A percentile compares a stretch with the other conserved stretches of the same genome.
Evolutionary conservation across 64 coral and sea anemone species (phyloP).

Genomic region (Pocillopora verrucosa): DNA sequence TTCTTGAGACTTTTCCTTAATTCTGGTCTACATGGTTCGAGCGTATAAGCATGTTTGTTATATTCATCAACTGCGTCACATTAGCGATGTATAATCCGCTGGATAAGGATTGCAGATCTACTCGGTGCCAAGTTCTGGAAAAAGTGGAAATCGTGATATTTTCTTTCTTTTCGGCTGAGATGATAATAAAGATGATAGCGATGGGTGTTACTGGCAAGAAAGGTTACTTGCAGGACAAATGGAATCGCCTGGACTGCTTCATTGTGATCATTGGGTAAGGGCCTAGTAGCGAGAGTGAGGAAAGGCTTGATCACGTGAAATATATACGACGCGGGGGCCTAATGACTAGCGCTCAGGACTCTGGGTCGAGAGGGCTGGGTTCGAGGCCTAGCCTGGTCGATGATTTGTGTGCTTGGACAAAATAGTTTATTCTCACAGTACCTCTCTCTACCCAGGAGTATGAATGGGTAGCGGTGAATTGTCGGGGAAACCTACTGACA

Average conservation of each 20-base stretch:
- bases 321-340: background rate
- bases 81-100: constrained; percentile 89
- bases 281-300: background rate
- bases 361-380: too few species aligned
- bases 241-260: constrained; percentile 92
- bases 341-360: too few species aligned
- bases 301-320: background rate
- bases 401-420: too few species aligned
- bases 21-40: constrained; percentile 81
- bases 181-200: constrained; percentile 95
- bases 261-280: constrained; percentile 92
- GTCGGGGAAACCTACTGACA: too few species aligned
- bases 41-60: constrained; percentile 92
- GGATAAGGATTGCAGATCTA: constrained; percentile 57
- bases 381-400: too few species aligned
- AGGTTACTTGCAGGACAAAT: constrained; percentile 86
- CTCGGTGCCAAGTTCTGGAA: constrained; percentile 70
- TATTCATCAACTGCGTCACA: constrained; percentile 84
- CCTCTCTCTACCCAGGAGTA: too few species aligned
- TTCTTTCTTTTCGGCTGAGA: constrained; percentile 85
- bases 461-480: too few species aligned
- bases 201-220: constrained; percentile 90
- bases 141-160: constrained; percentile 75
- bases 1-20: constrained; percentile 49
- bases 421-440: too few species aligned